Conservation (phyloP, 2,113 vertebrate species). For the Cyprinodon tularosa region DNA sequence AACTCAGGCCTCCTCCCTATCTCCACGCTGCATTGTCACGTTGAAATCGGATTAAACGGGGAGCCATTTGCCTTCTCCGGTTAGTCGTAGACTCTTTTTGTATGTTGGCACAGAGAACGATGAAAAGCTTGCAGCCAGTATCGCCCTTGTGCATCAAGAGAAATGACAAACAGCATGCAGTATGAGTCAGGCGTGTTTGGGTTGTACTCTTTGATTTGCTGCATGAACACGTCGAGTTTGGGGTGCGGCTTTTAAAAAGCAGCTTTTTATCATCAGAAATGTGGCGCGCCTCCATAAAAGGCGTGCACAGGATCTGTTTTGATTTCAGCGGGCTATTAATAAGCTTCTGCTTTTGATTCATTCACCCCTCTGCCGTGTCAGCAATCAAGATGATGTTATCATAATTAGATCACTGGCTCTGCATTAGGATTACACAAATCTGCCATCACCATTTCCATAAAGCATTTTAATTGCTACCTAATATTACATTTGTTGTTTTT, state of each 20-base stretch:
- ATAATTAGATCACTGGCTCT: constrained; percentile 77
- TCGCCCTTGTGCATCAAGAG: constrained; percentile 37
- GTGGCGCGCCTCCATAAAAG: constrained; percentile 36
- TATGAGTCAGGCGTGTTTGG: constrained; percentile 38
- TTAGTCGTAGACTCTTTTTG: constrained; percentile 57
- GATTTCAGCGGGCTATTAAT: constrained; percentile 68
- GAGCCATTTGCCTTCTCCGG: constrained; percentile 63
- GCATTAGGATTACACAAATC: constrained; percentile 65
- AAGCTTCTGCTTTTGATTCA: constrained; percentile 47
- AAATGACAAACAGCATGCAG: constrained; percentile 36
- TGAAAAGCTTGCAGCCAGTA: constrained; percentile 49
- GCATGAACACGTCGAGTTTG: constrained; percentile 28
- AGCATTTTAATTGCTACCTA: constrained; percentile 65
- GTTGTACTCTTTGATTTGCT: constrained; percentile 35
- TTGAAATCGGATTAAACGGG: constrained; percentile 72
- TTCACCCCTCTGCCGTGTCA: constrained; percentile 64
- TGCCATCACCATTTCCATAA: constrained; percentile 72
- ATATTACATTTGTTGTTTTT: constrained; percentile 23
- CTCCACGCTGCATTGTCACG: constrained; percentile 67
- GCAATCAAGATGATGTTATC: constrained; percentile 76
- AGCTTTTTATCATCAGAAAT: constrained; percentile 30
- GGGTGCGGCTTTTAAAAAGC: constrained; percentile 2
- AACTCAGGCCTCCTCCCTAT: constrained; percentile 61
- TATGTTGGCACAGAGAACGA: constrained; percentile 57
- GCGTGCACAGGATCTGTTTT: constrained; percentile 53